phyloP scores from a whole-genome alignment of 23 tunicate genomes.

The Styela plicata region DNA sequence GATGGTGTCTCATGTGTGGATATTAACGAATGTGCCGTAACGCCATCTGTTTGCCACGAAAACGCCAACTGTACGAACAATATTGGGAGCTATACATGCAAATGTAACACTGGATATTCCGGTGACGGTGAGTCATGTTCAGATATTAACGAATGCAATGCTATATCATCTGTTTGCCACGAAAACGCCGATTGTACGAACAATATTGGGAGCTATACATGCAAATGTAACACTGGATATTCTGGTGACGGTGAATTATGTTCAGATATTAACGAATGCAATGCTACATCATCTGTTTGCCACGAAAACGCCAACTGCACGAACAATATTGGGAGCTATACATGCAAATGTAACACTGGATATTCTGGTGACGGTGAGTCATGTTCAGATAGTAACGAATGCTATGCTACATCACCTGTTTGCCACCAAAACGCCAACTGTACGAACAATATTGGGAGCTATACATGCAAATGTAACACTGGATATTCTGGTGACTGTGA shows the following conservation, averaged over 20 bases:
- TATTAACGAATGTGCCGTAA: slow-evolving; percentile 33
- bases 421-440: not conserved
- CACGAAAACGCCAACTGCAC: not conserved
- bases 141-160: not conserved
- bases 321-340: not conserved
- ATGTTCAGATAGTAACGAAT: not conserved
- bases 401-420: not conserved
- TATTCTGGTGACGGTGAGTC: not conserved
- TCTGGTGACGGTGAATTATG: not conserved
- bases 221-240: not conserved
- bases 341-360: not conserved
- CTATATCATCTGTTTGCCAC: not conserved
- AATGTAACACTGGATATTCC: slow-evolving; percentile 7
- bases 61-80: slow-evolving; percentile 35
- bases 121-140: slow-evolving; percentile 25
- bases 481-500: not conserved
- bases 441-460: not conserved
- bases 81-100: slow-evolving; percentile 22
- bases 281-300: not conserved
- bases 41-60: slow-evolving; percentile 15
- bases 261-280: not conserved
- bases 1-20: slow-evolving; percentile 24
- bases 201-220: not conserved
- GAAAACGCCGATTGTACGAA: not conserved
- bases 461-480: not conserved